A percentile compares a stretch with the other conserved stretches of the same genome.
Evolutionary conservation across 2,113 vertebrate genomes (phyloP).

Genomic region (Aphyosemion australe): DNA sequence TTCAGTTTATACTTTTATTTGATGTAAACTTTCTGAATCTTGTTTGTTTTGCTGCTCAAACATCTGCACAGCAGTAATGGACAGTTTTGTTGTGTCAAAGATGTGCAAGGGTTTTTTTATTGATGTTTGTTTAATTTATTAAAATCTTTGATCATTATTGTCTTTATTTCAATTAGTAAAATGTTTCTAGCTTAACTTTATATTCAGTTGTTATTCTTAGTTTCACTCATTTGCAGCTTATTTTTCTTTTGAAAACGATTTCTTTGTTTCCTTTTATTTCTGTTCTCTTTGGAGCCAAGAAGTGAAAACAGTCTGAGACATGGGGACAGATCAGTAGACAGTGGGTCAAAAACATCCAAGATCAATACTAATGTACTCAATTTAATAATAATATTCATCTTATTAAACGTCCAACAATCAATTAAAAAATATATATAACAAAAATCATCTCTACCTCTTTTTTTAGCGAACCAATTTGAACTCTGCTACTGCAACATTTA

Average conservation of each 20-base stretch:
- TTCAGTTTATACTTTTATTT: too few species aligned
- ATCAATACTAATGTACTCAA: too few species aligned
- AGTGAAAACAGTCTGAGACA: too few species aligned
- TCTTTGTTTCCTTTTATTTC: background rate
- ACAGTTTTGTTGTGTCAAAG: background rate
- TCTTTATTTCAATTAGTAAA: too few species aligned
- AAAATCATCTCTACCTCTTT: background rate
- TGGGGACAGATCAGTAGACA: too few species aligned
- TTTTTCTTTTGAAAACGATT: background rate
- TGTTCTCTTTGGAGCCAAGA: background rate
- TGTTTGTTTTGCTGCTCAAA: background rate
- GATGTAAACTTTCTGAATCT: too few species aligned
- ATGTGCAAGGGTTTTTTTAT: background rate
- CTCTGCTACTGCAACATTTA: background rate
- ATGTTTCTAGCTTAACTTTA: too few species aligned
- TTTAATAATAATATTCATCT: too few species aligned
- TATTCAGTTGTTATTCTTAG: too few species aligned
- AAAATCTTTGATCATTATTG: background rate
- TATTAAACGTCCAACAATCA: too few species aligned
- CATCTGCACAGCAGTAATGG: background rate
- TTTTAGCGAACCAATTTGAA: background rate
- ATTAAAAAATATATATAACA: too few species aligned
- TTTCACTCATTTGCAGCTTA: background rate
- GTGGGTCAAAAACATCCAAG: too few species aligned
- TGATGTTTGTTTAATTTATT: conserved; percentile 6